Evolutionary conservation across 2,888 invertebrate species (phyloP).

Genomic region (Hyposoter didymator): DNA sequence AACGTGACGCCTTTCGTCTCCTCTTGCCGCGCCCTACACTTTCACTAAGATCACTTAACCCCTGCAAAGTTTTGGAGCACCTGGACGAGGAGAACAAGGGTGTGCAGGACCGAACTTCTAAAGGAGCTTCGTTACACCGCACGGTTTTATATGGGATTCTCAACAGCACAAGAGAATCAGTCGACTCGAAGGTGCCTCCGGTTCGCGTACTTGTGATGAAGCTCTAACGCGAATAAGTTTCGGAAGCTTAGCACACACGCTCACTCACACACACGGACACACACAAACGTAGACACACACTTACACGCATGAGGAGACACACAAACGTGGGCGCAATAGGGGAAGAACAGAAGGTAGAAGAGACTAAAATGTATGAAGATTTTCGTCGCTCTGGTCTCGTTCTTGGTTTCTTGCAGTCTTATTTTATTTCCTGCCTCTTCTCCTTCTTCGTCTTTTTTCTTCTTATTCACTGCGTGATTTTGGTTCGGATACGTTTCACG

Average conservation of each 20-base stretch:
- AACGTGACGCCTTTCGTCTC: conserved; percentile 31
- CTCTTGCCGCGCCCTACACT: conserved; percentile 38
- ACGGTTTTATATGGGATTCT: conserved; percentile 40
- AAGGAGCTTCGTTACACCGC: conserved; percentile 3
- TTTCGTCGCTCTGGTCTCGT: conserved; percentile 39
- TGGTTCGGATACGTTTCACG: conserved; percentile 57
- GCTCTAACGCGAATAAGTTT: conserved; percentile 57
- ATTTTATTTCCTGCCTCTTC: conserved; percentile 13
- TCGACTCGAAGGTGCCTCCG: conserved; percentile 32
- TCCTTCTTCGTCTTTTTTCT: conserved; percentile 34
- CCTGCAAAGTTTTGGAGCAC: conserved; percentile 34
- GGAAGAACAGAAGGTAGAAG: conserved; percentile 17
- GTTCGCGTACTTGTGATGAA: conserved; percentile 43
- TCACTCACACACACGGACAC: background rate
- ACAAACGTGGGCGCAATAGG: background rate
- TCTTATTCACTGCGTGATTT: conserved; percentile 48
- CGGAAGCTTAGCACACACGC: conserved; percentile 24
- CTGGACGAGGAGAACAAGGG: conserved; percentile 27
- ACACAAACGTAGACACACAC: background rate
- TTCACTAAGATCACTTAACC: conserved; percentile 37
- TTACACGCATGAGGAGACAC: background rate
- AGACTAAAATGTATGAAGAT: conserved; percentile 27
- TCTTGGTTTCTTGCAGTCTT: conserved; percentile 48
- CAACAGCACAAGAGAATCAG: conserved; percentile 27
- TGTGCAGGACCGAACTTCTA: conserved; percentile 31